Evolutionary conservation across 2,888 invertebrate genomes (phyloP), one percentile per base, ranked within the genome.

Genomic region (Agrotis exclamationis): DNA sequence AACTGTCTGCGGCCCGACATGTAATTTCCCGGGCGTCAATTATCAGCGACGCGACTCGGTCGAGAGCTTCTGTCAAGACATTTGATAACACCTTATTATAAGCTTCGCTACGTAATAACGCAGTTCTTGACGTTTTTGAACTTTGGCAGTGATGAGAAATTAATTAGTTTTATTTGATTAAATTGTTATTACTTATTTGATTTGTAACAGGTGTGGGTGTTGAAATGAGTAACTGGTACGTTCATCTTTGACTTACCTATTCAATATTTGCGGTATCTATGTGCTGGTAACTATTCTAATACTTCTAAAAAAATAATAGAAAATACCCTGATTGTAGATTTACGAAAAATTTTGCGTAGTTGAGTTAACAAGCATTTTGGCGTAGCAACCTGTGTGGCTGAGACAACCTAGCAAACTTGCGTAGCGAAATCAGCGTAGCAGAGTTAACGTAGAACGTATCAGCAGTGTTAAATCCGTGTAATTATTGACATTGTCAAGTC

Each of bases 21-120:
- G 95, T 95, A 96, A 96, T 96, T 96, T 96, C 96, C 95, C 94
- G 90, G 87, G 92, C 93, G 95, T 95, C 96, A 96, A 96, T 96
- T 96, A 95, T 95, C 91, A 94, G 90, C 89, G 89, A 89, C 87
- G 87, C 85, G 68, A 86, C 92, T 93, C 93, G 93, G 93, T 92
- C 91, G 92, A 93, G 92, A 84, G 90, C 90, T 90, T 89, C 92
- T 92, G 92, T 89, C 91, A 89, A 92, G 92, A 89, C 90, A 88
- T 89, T 92, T 92, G 92, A 93, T 95, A 93, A 91, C 90, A 91
- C 92, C 92, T 91, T 92, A 90, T 92, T 92, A 91, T 90, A 85
- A 86, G 74, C 78, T 70, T 68, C 76, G 79, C 81, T 67, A 76
- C 82, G 81, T 80, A 77, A 83, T 84, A 83, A 76, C 79, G 80